Percentiles rank a stretch among this genome's conserved stretches.
Evolutionary conservation across 30 jellyfish, hydroid and myxozoan species (phyloP).

Genomic region (Cassiopea andromeda): DNA sequence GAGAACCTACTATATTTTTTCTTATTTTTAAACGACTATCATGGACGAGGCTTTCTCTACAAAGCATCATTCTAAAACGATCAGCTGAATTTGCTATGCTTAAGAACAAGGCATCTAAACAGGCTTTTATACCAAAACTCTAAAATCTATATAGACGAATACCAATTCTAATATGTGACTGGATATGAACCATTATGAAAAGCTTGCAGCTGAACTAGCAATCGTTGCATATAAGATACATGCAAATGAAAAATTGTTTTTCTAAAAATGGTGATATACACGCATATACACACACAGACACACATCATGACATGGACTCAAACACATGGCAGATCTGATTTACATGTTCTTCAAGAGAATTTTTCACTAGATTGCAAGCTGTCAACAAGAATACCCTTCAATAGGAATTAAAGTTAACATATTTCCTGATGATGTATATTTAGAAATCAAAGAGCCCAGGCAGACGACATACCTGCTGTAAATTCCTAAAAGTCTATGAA

Average conservation of each 20-base stretch:
- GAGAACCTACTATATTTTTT: slow-evolving; percentile 10
- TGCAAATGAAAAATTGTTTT: slow-evolving; percentile 2
- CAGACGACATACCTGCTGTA: no score
- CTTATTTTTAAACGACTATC: background rate
- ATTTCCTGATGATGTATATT: no score
- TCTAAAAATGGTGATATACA: slow-evolving; percentile 17
- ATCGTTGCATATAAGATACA: background rate
- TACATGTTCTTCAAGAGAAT: slow-evolving; percentile 4
- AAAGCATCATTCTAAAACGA: slow-evolving; percentile 32
- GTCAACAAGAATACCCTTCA: background rate
- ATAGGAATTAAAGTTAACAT: background rate
- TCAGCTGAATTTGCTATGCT: slow-evolving; percentile 23
- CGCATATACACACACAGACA: no score
- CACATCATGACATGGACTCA: background rate
- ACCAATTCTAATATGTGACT: background rate
- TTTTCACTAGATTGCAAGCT: background rate
- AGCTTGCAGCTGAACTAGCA: slow-evolving; percentile 29
- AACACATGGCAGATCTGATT: background rate
- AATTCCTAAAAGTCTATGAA: no score
- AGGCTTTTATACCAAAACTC: slow-evolving; percentile 24
- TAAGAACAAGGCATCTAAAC: slow-evolving; percentile 32
- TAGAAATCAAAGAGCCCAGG: no score
- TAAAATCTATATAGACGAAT: slow-evolving; percentile 14
- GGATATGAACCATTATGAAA: slow-evolving; percentile 7
- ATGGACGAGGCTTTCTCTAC: slow-evolving; percentile 23